phyloP scores from a whole-genome alignment of 2,113 vertebrate species.

The Mastomys coucha region DNA sequence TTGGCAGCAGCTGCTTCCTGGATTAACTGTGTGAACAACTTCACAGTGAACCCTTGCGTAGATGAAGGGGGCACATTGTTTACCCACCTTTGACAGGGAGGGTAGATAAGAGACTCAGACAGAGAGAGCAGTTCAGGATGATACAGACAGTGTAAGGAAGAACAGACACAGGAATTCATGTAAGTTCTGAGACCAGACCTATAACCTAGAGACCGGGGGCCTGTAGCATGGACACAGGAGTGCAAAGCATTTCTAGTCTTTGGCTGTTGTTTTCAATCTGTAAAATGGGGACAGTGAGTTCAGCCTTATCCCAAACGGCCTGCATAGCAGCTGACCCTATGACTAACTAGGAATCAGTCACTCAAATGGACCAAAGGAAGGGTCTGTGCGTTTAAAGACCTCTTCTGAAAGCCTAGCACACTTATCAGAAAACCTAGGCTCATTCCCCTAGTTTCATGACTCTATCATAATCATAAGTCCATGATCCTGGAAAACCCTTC shows the following conservation, averaged over 20 bases:
- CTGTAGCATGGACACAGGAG: not conserved
- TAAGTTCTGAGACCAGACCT: not conserved
- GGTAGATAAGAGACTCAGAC: not conserved
- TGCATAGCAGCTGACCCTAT: not conserved
- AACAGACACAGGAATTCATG: not conserved
- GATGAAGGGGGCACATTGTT: not conserved
- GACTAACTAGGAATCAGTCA: not conserved
- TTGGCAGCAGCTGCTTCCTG: not conserved
- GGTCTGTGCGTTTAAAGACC: not conserved
- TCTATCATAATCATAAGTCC: not conserved
- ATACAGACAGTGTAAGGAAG: not conserved
- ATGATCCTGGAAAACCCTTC: not conserved
- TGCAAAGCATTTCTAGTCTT: not conserved
- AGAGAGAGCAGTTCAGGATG: not conserved
- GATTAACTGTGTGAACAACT: not conserved
- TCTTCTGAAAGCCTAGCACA: not conserved
- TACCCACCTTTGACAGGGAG: not conserved
- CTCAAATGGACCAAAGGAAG: not conserved
- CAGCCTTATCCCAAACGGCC: not conserved
- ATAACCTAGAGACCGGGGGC: not conserved
- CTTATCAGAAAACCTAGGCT: not conserved
- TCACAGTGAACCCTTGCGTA: not conserved
- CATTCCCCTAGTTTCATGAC: constrained; percentile 81
- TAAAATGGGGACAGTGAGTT: not conserved
- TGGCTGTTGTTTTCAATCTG: constrained; percentile 4